Evolutionary conservation across 2,888 invertebrate species (phyloP).

Genomic region (Celastrina argiolus): DNA sequence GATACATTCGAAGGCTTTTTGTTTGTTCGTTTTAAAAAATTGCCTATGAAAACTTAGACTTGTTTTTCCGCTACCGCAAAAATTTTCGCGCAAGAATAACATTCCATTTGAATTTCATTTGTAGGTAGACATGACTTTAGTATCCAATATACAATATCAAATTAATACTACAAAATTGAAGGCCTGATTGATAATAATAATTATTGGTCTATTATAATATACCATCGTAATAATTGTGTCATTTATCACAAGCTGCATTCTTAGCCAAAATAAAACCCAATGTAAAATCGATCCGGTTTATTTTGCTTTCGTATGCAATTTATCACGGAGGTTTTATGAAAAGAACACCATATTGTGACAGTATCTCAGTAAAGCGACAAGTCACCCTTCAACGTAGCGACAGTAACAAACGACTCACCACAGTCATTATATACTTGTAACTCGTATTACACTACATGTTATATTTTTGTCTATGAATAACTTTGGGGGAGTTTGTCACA

Average conservation of each 20-base stretch:
- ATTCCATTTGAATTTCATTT: background rate
- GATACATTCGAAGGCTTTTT: background rate
- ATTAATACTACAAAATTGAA: too few species aligned
- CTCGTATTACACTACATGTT: slow-evolving; percentile 42
- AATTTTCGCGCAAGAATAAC: background rate
- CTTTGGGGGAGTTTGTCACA: background rate
- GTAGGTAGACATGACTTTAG: background rate
- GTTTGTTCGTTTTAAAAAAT: background rate
- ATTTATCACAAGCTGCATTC: background rate
- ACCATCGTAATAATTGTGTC: background rate
- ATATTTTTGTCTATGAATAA: slow-evolving; percentile 21
- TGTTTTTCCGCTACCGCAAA: background rate
- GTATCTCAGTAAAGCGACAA: slow-evolving; percentile 40
- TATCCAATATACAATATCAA: too few species aligned
- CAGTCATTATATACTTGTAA: slow-evolving; percentile 20
- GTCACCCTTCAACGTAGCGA: slow-evolving; percentile 48
- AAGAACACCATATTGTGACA: slow-evolving; percentile 34
- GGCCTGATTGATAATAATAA: too few species aligned
- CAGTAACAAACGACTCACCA: slow-evolving; percentile 40
- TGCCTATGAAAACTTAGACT: background rate
- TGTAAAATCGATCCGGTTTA: slow-evolving; percentile 27
- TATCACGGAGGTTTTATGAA: slow-evolving; percentile 38
- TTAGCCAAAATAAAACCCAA: background rate
- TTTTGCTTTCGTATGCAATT: slow-evolving; percentile 35
- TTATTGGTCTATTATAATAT: background rate